Percentiles rank a stretch among this genome's conserved stretches.
Conservation (phyloP, 2,113 vertebrate genomes). For the Erythrocercus mccallii region DNA sequence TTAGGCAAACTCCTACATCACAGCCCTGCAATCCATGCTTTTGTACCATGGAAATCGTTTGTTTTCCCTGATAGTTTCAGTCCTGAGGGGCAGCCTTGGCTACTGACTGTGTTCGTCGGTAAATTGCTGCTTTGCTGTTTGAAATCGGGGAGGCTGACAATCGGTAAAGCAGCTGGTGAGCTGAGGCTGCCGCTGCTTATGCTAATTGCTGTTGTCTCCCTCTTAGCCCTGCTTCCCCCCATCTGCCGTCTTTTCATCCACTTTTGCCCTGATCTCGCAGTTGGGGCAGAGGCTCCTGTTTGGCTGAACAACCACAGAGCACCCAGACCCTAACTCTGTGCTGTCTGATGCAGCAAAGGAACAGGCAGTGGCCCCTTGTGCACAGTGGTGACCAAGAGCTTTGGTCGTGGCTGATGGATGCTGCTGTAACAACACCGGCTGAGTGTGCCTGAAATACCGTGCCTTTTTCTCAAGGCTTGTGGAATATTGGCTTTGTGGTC, state of each 20-base stretch:
- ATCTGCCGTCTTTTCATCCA: conserved; percentile 5
- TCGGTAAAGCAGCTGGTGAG: conserved; percentile 26
- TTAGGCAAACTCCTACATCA: conserved; percentile 54
- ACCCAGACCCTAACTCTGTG: not conserved
- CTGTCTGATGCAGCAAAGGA: not conserved
- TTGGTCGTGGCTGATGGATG: not conserved
- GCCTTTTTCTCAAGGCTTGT: not conserved
- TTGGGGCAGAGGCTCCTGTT: not conserved
- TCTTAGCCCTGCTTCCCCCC: not conserved
- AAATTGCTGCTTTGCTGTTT: not conserved
- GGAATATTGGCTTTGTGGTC: conserved; percentile 26
- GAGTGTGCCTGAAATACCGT: not conserved
- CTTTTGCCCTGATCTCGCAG: not conserved
- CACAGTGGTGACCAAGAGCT: not conserved
- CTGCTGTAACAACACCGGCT: not conserved
- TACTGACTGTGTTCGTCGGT: not conserved
- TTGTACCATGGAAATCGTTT: not conserved
- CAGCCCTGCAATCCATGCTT: not conserved
- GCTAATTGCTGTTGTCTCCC: conserved; percentile 37
- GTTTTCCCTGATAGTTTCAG: not conserved
- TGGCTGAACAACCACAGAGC: not conserved
- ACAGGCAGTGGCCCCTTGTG: not conserved
- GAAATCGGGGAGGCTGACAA: not conserved
- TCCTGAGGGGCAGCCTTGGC: not conserved
- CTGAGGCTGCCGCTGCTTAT: not conserved